These are phyloP conservation scores for Lucilia cuprina DNA, from an alignment of 1,140 invertebrate genomes.

Conservation along the genomic window DNA sequence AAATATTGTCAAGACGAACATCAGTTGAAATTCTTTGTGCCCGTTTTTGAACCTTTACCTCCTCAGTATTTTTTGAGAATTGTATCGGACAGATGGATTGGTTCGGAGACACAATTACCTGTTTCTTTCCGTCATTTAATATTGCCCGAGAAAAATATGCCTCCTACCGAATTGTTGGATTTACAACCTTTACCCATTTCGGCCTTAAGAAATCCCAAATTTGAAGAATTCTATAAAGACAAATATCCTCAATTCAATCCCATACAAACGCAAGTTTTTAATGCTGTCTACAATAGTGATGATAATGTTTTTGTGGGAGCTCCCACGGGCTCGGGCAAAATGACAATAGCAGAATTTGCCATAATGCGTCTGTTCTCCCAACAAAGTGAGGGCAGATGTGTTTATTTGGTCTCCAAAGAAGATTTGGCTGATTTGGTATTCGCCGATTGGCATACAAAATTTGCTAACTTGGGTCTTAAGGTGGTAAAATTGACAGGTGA, in stretches of 20 bases:
- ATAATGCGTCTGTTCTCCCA: constrained; percentile 87
- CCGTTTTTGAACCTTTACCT: constrained; percentile 96
- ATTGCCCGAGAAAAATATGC: constrained; percentile 96
- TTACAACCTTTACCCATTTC: constrained; percentile 93
- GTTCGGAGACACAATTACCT: constrained; percentile 94
- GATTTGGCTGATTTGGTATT: constrained; percentile 91
- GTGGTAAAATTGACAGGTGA: constrained; percentile 96
- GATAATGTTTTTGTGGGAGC: constrained; percentile 99
- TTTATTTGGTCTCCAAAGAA: constrained; percentile 94
- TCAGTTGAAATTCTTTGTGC: constrained; percentile 97
- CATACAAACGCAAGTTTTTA: constrained; percentile 99
- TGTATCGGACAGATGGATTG: constrained; percentile 84
- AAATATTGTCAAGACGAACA: constrained; percentile 96
- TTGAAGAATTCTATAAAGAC: constrained; percentile 85
- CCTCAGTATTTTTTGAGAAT: constrained; percentile 96
- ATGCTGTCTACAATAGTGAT: constrained; percentile 97
- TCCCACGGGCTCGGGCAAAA: constrained; percentile 96
- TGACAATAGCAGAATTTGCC: constrained; percentile 96
- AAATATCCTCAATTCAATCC: constrained; percentile 96
- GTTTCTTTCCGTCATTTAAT: constrained; percentile 98
- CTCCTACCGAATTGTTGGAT: constrained; percentile 97
- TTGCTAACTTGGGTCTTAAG: constrained; percentile 84
- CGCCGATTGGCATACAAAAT: constrained; percentile 90
- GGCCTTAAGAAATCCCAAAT: constrained; percentile 82
- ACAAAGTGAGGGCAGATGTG: constrained; percentile 78